Conservation (phyloP, 2,113 vertebrate genomes). For the Catharus bicknelli region DNA sequence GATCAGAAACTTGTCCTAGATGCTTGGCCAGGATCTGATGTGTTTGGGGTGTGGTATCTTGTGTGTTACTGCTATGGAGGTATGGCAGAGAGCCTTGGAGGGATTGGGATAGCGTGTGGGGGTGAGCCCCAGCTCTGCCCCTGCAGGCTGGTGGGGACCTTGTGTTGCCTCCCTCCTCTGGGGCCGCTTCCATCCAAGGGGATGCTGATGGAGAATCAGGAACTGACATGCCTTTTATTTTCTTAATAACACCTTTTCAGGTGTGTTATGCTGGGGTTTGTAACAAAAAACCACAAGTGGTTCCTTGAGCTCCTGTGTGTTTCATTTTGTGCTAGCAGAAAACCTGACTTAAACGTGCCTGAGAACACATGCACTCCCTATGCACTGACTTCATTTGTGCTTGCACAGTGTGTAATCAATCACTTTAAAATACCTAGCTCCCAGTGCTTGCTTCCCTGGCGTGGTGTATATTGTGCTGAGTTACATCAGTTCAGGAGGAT, state of each 20-base stretch:
- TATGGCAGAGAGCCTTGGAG: neutral
- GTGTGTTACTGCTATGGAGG: neutral
- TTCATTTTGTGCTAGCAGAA: neutral
- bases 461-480: neutral
- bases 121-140: accelerated
- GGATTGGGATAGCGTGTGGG: accelerated
- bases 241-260: neutral
- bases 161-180: neutral
- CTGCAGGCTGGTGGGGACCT: neutral
- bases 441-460: neutral
- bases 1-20: neutral
- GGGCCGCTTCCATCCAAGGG: neutral
- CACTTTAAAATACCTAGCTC: conserved; percentile 10
- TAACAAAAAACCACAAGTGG: neutral
- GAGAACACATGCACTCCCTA: neutral
- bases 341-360: neutral
- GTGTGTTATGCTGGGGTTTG: neutral
- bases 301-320: neutral
- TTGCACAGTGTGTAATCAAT: conserved; percentile 21
- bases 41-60: neutral
- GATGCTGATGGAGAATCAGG: neutral
- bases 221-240: neutral
- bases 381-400: conserved; percentile 23
- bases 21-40: accelerated
- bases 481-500: neutral